A percentile compares a stretch with the other conserved stretches of the same genome.
phyloP scores from a whole-genome alignment of 2,888 invertebrate species.

The Craniophora ligustri region DNA sequence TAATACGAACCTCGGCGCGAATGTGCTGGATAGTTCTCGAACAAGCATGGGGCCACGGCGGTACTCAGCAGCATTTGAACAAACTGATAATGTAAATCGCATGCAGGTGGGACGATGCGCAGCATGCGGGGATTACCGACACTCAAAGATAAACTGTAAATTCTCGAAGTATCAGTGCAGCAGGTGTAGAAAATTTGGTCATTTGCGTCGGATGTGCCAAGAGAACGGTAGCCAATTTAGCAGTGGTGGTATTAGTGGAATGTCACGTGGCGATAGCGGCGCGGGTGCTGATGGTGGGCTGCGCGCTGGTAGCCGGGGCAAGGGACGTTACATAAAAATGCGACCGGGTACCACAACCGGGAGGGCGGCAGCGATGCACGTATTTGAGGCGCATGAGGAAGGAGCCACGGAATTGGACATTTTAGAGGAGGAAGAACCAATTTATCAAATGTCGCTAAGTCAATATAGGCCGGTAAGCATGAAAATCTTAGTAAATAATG shows the following conservation, averaged over 20 bases:
- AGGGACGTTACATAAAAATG: too few species aligned
- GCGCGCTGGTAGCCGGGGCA: too few species aligned
- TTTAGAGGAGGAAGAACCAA: neutral
- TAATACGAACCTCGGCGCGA: neutral
- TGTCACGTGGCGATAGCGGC: too few species aligned
- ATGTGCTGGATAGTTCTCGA: neutral
- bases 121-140: neutral
- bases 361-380: neutral
- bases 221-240: too few species aligned
- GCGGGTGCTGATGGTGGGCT: too few species aligned
- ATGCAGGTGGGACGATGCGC: constrained; percentile 1
- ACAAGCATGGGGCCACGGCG: neutral
- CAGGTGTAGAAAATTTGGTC: too few species aligned
- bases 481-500: neutral
- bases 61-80: neutral
- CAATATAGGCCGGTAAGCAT: constrained; percentile 4
- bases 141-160: too few species aligned
- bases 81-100: constrained; percentile 2
- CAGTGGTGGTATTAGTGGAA: too few species aligned
- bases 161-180: too few species aligned
- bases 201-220: too few species aligned
- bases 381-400: neutral
- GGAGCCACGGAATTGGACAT: neutral
- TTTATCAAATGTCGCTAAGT: constrained; percentile 1
- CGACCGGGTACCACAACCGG: neutral